phyloP scores from a whole-genome alignment of 2,113 vertebrate genomes.

The Dendrocopos noguchii region DNA sequence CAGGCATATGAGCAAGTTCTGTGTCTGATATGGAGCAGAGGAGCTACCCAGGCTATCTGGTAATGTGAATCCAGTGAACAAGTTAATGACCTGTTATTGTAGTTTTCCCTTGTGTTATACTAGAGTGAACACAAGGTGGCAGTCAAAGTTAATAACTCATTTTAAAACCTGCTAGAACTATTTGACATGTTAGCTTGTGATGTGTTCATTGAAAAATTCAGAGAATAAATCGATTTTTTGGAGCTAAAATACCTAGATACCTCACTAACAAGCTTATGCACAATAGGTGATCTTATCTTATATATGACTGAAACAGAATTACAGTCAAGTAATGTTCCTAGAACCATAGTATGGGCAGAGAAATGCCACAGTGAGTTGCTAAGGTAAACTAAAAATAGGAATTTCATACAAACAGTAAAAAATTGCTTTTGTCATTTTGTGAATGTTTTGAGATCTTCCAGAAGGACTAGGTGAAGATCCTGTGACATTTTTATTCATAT shows the following conservation, averaged over 20 bases:
- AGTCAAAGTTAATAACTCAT: conserved; percentile 81
- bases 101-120: conserved; percentile 69
- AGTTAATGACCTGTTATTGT: not conserved
- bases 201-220: conserved; percentile 51
- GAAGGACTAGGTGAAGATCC: not conserved
- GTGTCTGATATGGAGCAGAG: not conserved
- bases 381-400: conserved; percentile 15
- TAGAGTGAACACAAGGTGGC: conserved; percentile 78
- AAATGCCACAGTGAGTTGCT: not conserved
- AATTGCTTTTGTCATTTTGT: conserved; percentile 7
- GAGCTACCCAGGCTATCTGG: conserved; percentile 27
- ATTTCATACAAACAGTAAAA: not conserved
- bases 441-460: not conserved
- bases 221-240: conserved; percentile 50
- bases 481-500: not conserved
- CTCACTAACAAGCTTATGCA: not conserved
- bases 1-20: not conserved
- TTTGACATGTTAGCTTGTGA: conserved; percentile 3
- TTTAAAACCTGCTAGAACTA: conserved; percentile 38
- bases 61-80: not conserved
- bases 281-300: conserved; percentile 21
- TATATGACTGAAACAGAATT: conserved; percentile 11
- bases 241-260: conserved; percentile 1
- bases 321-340: not conserved
- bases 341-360: not conserved